These are phyloP conservation scores for Actenoides hombroni DNA, from an alignment of 2,113 vertebrate species.

Conservation along the genomic window DNA sequence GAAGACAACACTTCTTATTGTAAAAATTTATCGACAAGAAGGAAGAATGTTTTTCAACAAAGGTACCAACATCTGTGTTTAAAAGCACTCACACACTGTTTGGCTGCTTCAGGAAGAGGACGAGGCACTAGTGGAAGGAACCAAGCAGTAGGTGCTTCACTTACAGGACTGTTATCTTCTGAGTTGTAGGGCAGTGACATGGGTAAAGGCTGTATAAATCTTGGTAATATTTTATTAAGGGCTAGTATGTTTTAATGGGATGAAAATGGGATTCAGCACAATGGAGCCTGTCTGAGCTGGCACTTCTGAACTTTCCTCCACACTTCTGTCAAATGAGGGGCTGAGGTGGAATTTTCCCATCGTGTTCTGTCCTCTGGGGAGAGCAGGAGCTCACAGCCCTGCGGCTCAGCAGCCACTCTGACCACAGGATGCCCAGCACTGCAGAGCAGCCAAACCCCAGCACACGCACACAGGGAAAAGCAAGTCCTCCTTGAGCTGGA, in stretches of 20 bases:
- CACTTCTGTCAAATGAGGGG: not conserved
- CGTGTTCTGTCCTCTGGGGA: rapidly evolving
- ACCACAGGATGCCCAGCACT: rapidly evolving
- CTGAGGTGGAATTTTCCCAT: not conserved
- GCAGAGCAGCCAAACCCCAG: not conserved
- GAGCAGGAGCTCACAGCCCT: not conserved
- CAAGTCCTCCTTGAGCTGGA: not conserved
- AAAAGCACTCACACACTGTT: not conserved
- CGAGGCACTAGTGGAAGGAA: rapidly evolving
- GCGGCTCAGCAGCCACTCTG: rapidly evolving
- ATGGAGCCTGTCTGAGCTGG: not conserved
- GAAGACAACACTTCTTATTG: not conserved
- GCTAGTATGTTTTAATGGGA: not conserved
- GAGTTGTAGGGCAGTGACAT: not conserved
- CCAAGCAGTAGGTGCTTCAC: rapidly evolving
- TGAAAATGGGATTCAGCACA: not conserved
- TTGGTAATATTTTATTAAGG: not conserved
- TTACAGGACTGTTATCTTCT: too few relatives aligned
- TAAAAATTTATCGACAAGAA: not conserved
- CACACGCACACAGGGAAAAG: rapidly evolving
- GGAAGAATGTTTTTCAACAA: not conserved
- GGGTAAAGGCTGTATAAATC: not conserved
- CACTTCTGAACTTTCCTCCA: not conserved
- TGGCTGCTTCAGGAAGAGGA: not conserved
- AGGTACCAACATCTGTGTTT: too few relatives aligned